These are phyloP conservation scores for Parnassius smintheus DNA, from an alignment of 2,888 invertebrate genomes.

Conservation along the genomic window DNA sequence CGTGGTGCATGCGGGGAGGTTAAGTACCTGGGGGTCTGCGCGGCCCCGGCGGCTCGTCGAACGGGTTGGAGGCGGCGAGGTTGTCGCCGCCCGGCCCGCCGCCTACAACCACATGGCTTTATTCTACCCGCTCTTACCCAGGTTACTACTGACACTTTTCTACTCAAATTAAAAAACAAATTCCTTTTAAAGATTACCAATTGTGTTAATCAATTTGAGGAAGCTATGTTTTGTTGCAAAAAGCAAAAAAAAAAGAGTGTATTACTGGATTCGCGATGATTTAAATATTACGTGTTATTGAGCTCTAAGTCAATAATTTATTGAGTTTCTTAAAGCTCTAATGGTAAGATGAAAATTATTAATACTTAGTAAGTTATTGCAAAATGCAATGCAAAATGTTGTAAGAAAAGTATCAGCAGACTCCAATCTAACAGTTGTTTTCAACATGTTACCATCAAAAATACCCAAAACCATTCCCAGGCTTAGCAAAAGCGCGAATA, in stretches of 20 bases:
- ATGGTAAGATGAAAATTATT: not conserved
- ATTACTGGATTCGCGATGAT: not conserved
- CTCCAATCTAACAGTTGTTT: conserved; percentile 16
- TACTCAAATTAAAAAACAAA: not conserved
- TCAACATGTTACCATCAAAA: conserved; percentile 30
- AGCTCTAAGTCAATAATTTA: not conserved
- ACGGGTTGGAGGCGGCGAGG: conserved; percentile 92
- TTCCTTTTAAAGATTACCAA: too few species aligned
- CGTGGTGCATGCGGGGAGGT: conserved; percentile 47
- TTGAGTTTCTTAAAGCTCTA: not conserved
- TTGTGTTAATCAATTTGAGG: too few species aligned
- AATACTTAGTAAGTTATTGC: not conserved
- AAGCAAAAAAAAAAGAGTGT: not conserved
- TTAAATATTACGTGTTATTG: too few species aligned
- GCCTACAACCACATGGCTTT: conserved; percentile 66
- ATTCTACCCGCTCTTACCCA: conserved; percentile 36
- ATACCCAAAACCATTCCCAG: not conserved
- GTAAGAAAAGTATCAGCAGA: conserved; percentile 14
- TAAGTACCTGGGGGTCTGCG: conserved; percentile 77
- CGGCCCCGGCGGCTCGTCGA: conserved; percentile 87
- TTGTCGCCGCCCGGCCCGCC: conserved; percentile 84
- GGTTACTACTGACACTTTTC: conserved; percentile 27
- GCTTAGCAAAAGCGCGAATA: too few species aligned
- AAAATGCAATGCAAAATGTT: too few species aligned
- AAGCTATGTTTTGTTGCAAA: not conserved